Conservation (phyloP, 2,113 vertebrate species). For the Uropsilus gracilis region DNA sequence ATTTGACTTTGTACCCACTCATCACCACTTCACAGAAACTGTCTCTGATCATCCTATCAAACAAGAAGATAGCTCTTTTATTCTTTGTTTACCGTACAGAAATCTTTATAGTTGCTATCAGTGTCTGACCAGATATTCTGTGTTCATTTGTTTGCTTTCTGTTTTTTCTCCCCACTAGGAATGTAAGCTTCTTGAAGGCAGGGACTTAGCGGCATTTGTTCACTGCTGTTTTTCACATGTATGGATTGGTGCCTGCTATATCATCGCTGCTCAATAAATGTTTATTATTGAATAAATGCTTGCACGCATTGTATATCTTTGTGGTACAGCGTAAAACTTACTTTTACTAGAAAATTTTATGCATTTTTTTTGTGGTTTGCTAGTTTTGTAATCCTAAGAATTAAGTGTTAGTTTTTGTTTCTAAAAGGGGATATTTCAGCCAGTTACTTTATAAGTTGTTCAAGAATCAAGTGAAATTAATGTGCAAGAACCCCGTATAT, state of each 20-base stretch:
- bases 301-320: constrained; percentile 10
- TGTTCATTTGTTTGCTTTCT: constrained; percentile 23
- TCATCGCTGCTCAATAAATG: neutral
- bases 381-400: neutral
- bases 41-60: neutral
- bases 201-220: neutral
- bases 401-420: neutral
- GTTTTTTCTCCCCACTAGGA: neutral
- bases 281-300: neutral
- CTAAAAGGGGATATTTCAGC: neutral
- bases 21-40: neutral
- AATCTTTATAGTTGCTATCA: neutral
- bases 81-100: neutral
- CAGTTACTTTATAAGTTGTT: neutral
- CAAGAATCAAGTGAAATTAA: constrained; percentile 2
- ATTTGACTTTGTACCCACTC: neutral
- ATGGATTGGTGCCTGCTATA: neutral
- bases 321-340: neutral
- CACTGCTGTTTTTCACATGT: neutral
- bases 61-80: neutral
- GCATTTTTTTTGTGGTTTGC: neutral
- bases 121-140: neutral
- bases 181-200: constrained; percentile 4
- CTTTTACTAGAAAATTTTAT: neutral
- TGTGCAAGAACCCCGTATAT: neutral